Evolutionary conservation across 2,113 vertebrate genomes (phyloP), one percentile per base, ranked within the genome.

Genomic region (Camarhynchus parvulus): DNA sequence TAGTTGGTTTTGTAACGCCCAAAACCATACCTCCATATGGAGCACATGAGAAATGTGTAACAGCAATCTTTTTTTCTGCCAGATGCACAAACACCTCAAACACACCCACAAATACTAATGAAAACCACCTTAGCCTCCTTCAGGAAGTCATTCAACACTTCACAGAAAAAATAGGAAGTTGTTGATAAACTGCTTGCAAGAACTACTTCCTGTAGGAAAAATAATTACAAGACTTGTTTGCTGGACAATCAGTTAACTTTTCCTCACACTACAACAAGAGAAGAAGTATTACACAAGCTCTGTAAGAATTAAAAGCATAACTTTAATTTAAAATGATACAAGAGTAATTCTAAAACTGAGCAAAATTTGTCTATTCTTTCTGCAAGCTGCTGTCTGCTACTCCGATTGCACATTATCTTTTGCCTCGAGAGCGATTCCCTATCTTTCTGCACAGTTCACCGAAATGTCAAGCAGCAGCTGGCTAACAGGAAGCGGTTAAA

Each of bases 191-290:
- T 96, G 91, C 93, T 96, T 95, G 94, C 77, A 97, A 97, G 91
- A 98, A 97, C 89, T 89, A 95, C 94, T 98, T 98, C 98, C 98
- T 98, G 97, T 91, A 97, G 97, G 96, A 97, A 98, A 98, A 98
- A 89, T 91, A 94, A 98, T 97, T 96, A 46, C 95, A 96, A 96
- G 97, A 97, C 92, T 97, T 96, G 81, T 94, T 92, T 96, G 85
- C 79, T 80, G 96, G 95, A 95, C 96, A 80, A 93, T 95, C 93
- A 95, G 86, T 92, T 97, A 96, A 90, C 59, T 90, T 94, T 58
- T 94, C 77, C 85, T 94, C 87, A 93, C 28, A 25, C 46, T 70
- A 73, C 35, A 52, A 82, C 83, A 89, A 20, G 35, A 76, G 86
- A 90, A 72, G 42, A 18, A 16, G 58, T 42, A 50, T 58, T 41